Base-by-base conservation (phyloP, 1,140 invertebrate genomes). In the Helicoverpa armigera region DNA sequence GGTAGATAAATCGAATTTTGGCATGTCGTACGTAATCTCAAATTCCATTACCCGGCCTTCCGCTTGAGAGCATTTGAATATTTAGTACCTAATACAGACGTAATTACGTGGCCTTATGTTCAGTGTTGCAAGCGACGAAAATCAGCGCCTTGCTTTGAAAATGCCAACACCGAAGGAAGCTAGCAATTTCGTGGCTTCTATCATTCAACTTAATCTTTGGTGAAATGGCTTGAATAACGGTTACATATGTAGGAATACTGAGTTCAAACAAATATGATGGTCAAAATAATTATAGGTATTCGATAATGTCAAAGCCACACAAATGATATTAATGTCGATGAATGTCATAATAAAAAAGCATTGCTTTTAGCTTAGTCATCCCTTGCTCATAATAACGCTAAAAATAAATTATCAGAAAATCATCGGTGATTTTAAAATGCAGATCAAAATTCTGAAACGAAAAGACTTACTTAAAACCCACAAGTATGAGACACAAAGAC, bases 31-130 rank as follows among this genome's bases (percentile, higher is more conserved):
- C 54, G 72, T 76, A 81, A 81, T 81, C 74, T 81, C 63, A 81
- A 81, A 82, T 82, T 82, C 81, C 75, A 82, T 82, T 82, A 81
- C 35, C 75, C 43, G 12, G 61, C 50, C 76, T 79, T 78, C 58
- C 56, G 78, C 18, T 61, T 79, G 58, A 69, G 63, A 58, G 63
- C 56, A 61, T 81, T 60, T 81, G 65, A 69, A 81, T 81, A 76
- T 81, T 81, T 76, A 81, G 50, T 70, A 65, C 63, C 78, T 72
- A 56, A 79, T 69, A 61, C 67, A 61, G 61, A 77, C 61, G 60
- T 77, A 77, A 65, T 72, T 72, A 79, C 78, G 56, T 29, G 3
- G 14, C 50, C 43, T 77, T 77, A 61, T 77, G 18, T 53, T 43
- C 60, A 3, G n/a, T 65, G 54, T 43, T 76, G 73, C 56, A 61